A percentile compares a stretch with the other conserved stretches of the same genome.
Evolutionary conservation across 2,888 invertebrate species (phyloP).

Genomic region (Selenia dentaria): DNA sequence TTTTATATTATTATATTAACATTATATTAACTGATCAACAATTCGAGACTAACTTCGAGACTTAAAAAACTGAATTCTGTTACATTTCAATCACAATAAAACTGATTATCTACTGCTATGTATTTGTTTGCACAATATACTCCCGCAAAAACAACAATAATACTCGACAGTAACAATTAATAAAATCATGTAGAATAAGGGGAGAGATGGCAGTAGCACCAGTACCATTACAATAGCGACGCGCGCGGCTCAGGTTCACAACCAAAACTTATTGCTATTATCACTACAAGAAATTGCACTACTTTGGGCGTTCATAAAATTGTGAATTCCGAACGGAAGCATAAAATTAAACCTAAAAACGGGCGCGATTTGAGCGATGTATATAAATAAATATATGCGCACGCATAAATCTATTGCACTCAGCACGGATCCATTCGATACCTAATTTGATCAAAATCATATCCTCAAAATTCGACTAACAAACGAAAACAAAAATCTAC

Average conservation of each 20-base stretch:
- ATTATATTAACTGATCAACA: conserved; percentile 9
- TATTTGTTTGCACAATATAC: conserved; percentile 64
- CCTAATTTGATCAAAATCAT: conserved; percentile 78
- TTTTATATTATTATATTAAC: conserved; percentile 15
- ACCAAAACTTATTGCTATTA: conserved; percentile 83
- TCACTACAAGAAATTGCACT: conserved; percentile 79
- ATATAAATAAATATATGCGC: conserved; percentile 53
- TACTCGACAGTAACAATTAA: conserved; percentile 78
- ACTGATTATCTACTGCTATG: conserved; percentile 67
- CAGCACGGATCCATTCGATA: conserved; percentile 63
- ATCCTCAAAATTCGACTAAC: conserved; percentile 76
- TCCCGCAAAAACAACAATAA: conserved; percentile 70
- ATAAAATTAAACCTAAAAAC: conserved; percentile 53
- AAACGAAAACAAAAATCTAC: conserved; percentile 78
- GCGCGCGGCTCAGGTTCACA: conserved; percentile 72
- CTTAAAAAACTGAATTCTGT: conserved; percentile 51
- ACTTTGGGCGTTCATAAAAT: conserved; percentile 67
- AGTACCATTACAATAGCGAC: conserved; percentile 59
- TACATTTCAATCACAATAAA: conserved; percentile 83
- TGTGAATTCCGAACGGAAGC: conserved; percentile 63
- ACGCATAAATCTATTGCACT: conserved; percentile 62
- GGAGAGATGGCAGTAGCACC: conserved; percentile 73
- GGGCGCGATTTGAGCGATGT: conserved; percentile 67
- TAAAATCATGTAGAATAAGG: conserved; percentile 72
- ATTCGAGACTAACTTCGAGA: conserved; percentile 12